Evolutionary conservation across 2,113 vertebrate species (phyloP), one percentile per base, ranked within the genome.

Genomic region (Pongo abelii): DNA sequence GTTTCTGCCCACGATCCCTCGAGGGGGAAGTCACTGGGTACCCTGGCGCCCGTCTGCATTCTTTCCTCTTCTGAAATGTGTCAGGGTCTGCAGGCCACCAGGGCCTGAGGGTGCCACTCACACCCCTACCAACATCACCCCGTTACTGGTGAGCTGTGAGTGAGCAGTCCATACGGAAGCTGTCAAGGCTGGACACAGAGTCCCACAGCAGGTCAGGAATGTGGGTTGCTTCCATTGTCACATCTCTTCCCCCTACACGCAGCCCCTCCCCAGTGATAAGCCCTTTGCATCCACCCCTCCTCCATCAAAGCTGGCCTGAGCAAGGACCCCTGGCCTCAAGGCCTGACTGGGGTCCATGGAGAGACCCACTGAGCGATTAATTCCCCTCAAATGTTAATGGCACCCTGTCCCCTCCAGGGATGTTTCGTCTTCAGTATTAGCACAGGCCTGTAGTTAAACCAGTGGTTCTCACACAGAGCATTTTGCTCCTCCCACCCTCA

Each of bases 1-100:
- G 93, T 91, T 70, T 67, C 95, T 75, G 78, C 87, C 95, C 92
- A 18, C 87, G 92, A 96, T 96, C 79, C 89, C 94, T 96, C 40
- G 67, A 95, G 87, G 84, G 32, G 8, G 75, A 83, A 0, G 10
- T 89, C 94, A 90, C 84, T 84, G 87, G 86, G 94, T 89, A 81
- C 77, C 61, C 80, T 87, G 89, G 57, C 93, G 57, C 57, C 38
- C 92, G 97, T 94, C 96, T 97, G n/a, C 75, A 57, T 93, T 93
- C 8, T 0, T 52, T 30, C 48, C 79, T 93, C 97, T 96, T 95
- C 48, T 46, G 32, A 84, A 40, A 50, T 77, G 13, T 43, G 11
- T 8, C 9, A 1, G 27, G 32, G 43, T 6, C 50, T 74, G 40
- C 27, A 38, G 20, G 25, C 74, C 18, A 27, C 61, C 61, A 30